Evolutionary conservation across 2,797 vertebrate species (phyloP).

Genomic region (Knipowitschia caucasica): DNA sequence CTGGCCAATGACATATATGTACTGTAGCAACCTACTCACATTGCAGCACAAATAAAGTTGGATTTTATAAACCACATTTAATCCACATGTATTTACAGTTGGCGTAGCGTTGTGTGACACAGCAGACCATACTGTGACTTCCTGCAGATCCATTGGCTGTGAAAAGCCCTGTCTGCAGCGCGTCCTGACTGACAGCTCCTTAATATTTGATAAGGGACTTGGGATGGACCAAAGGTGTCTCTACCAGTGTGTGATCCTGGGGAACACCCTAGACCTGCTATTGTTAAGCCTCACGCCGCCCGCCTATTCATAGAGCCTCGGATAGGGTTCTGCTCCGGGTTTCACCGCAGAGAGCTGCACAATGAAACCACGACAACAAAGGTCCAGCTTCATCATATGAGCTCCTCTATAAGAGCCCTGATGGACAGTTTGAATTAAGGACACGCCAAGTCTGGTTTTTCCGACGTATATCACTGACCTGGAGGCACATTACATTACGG

Average conservation of each 20-base stretch:
- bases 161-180: conserved; percentile 38
- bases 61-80: too few relatives aligned
- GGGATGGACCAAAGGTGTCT: conserved; percentile 65
- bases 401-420: conserved; percentile 35
- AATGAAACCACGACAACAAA: conserved; percentile 66
- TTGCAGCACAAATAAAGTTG: too few relatives aligned
- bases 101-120: conserved; percentile 26
- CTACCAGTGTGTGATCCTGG: conserved; percentile 58
- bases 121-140: conserved; percentile 7
- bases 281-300: conserved; percentile 58
- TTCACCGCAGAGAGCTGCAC: conserved; percentile 60
- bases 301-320: conserved; percentile 61
- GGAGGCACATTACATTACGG: conserved; percentile 12
- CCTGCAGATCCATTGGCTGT: conserved; percentile 40
- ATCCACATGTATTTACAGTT: conserved; percentile 28
- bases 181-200: conserved; percentile 56
- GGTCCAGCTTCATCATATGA: conserved; percentile 59
- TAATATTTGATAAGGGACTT: conserved; percentile 72
- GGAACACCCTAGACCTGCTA: conserved; percentile 71
- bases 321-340: conserved; percentile 67
- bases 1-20: too few relatives aligned
- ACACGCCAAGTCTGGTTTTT: conserved; percentile 24
- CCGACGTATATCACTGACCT: conserved; percentile 18
- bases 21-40: too few relatives aligned
- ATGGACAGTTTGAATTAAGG: conserved; percentile 37